Percentiles rank a stretch among this genome's conserved stretches.
Conservation (phyloP, 1,140 invertebrate genomes). For the Aphis gossypii region DNA sequence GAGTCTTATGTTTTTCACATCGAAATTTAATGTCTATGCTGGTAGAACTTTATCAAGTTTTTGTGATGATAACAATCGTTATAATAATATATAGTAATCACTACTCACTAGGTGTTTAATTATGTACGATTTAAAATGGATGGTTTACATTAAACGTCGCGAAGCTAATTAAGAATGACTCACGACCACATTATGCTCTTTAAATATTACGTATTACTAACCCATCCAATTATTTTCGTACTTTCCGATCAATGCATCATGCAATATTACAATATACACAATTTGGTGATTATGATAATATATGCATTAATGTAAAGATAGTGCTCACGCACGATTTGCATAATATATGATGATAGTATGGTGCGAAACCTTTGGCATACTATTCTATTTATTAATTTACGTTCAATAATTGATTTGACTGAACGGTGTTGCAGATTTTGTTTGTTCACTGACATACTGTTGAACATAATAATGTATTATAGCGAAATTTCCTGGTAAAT, state of each 20-base stretch:
- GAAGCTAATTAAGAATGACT: background rate
- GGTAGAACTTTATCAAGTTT: background rate
- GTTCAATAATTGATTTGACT: background rate
- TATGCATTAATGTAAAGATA: background rate
- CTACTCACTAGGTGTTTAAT: background rate
- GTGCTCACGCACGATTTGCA: background rate
- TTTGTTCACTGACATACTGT: background rate
- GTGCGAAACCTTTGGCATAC: background rate
- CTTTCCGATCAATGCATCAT: background rate
- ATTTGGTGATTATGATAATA: background rate
- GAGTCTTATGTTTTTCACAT: background rate
- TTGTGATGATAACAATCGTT: background rate
- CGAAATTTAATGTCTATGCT: background rate
- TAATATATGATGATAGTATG: background rate
- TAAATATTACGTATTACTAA: background rate
- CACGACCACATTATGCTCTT: background rate
- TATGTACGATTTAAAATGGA: background rate
- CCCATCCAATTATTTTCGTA: background rate
- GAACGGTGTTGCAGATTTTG: background rate
- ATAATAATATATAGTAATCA: background rate
- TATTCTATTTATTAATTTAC: background rate
- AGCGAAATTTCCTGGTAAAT: background rate
- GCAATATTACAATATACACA: background rate
- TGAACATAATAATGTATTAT: background rate
- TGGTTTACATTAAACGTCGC: background rate